Percentiles rank a stretch among this genome's conserved stretches.
These are phyloP conservation scores for Tanytarsus gracilentus DNA, from an alignment of 2,888 invertebrate genomes.

Conservation along the genomic window DNA sequence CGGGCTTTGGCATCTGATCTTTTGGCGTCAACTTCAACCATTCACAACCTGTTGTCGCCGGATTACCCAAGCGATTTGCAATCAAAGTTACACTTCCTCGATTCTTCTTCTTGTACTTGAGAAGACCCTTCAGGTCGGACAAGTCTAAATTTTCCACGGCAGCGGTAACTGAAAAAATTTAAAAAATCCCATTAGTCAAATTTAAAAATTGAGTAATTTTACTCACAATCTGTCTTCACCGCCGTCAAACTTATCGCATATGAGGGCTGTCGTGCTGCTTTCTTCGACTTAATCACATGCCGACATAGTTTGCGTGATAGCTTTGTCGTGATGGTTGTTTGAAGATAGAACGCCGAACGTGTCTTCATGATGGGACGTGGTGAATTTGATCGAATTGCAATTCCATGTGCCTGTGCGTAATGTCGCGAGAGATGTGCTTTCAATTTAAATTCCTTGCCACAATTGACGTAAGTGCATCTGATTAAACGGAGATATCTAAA, in stretches of 20 bases:
- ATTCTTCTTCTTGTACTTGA: slow-evolving; percentile 49
- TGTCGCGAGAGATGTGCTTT: slow-evolving; percentile 91
- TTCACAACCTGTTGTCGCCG: slow-evolving; percentile 49
- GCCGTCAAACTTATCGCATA: slow-evolving; percentile 66
- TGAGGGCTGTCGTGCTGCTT: slow-evolving; percentile 82
- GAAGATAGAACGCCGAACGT: slow-evolving; percentile 89
- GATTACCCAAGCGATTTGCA: slow-evolving; percentile 60
- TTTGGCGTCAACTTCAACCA: slow-evolving; percentile 43
- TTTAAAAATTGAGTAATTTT: neutral
- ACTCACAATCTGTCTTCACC: slow-evolving; percentile 81
- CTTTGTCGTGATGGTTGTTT: slow-evolving; percentile 82
- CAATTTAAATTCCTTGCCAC: slow-evolving; percentile 92
- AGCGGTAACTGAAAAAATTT: slow-evolving; percentile 44
- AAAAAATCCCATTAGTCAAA: slow-evolving; percentile 10
- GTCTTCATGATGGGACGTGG: slow-evolving; percentile 95
- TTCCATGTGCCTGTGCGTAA: slow-evolving; percentile 79
- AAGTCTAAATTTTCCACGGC: slow-evolving; percentile 49
- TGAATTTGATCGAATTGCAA: slow-evolving; percentile 62
- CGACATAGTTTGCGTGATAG: slow-evolving; percentile 80
- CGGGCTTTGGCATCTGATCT: slow-evolving; percentile 66
- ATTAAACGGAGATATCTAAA: slow-evolving; percentile 41
- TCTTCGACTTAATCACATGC: slow-evolving; percentile 70
- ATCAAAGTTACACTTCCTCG: slow-evolving; percentile 62
- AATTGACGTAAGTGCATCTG: slow-evolving; percentile 83
- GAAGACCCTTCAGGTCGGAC: slow-evolving; percentile 49